These are phyloP conservation scores for Harpagoxenus sublaevis DNA, from an alignment of 2,888 invertebrate species.

Conservation along the genomic window DNA sequence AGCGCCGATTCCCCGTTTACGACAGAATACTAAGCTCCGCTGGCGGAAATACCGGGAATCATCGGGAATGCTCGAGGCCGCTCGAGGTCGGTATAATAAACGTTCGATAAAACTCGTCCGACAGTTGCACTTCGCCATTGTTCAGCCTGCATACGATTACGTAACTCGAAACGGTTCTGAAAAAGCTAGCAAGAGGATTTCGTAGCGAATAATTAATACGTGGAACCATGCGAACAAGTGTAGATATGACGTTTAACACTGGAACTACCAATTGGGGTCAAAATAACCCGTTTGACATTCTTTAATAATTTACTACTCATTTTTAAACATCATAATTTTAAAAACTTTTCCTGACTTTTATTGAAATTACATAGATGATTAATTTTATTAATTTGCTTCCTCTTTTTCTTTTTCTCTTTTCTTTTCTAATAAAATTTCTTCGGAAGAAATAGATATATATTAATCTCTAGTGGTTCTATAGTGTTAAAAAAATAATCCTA, in stretches of 20 bases:
- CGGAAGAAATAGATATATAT: no score
- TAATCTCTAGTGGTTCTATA: no score
- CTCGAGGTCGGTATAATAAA: constrained; percentile 20
- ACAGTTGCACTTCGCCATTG: constrained; percentile 9
- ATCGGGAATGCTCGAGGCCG: constrained; percentile 24
- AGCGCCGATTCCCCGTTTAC: constrained; percentile 1
- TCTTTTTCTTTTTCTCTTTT: no score
- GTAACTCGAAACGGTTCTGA: background rate
- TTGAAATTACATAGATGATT: no score
- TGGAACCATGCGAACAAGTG: background rate
- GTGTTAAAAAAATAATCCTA: background rate
- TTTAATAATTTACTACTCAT: no score
- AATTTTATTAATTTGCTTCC: no score
- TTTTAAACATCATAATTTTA: no score
- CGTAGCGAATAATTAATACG: constrained; percentile 40
- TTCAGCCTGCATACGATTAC: constrained; percentile 2
- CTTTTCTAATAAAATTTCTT: no score
- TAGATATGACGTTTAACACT: background rate
- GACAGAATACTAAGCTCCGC: constrained; percentile 30
- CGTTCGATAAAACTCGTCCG: constrained; percentile 28
- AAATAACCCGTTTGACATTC: no score
- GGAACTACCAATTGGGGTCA: no score
- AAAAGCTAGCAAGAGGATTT: background rate
- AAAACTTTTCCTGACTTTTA: no score
- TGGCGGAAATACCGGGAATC: constrained; percentile 13